Conservation (phyloP, 2,888 invertebrate species). For the Myopa tessellatipennis region DNA sequence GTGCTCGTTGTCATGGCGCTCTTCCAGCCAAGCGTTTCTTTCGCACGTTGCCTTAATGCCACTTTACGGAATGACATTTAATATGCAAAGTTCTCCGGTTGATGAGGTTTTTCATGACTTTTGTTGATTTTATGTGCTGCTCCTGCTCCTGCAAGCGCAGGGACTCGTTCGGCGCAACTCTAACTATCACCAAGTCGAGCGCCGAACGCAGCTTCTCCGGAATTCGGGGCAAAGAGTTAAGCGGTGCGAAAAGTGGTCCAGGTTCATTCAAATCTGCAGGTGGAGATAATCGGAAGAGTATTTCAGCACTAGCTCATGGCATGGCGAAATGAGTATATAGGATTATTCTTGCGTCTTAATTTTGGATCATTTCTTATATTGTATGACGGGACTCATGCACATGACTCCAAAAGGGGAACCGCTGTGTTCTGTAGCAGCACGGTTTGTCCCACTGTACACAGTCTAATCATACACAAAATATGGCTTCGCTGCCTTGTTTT, state of each 20-base stretch:
- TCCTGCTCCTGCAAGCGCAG: neutral
- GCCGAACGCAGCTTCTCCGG: neutral
- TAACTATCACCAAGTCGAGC: neutral
- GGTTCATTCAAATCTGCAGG: too few relatives aligned
- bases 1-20: neutral
- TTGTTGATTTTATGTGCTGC: conserved; percentile 35
- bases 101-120: conserved; percentile 37
- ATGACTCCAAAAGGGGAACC: too few relatives aligned
- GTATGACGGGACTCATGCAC: too few relatives aligned
- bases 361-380: too few relatives aligned
- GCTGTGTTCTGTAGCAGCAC: too few relatives aligned
- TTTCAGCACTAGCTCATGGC: neutral
- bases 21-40: neutral
- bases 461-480: conserved; percentile 8
- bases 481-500: conserved; percentile 24
- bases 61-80: conserved; percentile 48
- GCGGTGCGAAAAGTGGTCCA: neutral
- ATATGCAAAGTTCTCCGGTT: conserved; percentile 49
- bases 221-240: neutral
- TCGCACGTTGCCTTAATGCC: conserved; percentile 36
- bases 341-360: too few relatives aligned
- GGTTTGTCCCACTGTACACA: conserved; percentile 20
- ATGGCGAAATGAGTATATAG: too few relatives aligned
- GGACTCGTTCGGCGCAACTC: neutral
- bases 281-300: neutral